phyloP scores from a whole-genome alignment of 2,113 vertebrate genomes.

The Pedetes capensis region DNA sequence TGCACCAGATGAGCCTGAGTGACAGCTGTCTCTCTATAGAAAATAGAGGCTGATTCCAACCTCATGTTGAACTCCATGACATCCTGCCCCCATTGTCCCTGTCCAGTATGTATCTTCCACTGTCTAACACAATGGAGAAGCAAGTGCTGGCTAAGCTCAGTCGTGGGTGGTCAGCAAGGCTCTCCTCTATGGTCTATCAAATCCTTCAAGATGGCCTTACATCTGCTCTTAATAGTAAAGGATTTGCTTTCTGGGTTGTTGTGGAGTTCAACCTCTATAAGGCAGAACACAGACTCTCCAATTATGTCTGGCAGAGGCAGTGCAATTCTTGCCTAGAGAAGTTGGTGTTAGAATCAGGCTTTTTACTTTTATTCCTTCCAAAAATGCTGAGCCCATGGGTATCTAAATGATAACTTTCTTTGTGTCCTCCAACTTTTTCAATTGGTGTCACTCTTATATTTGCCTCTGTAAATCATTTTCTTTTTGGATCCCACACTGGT shows the following conservation, averaged over 20 bases:
- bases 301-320: not conserved
- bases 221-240: not conserved
- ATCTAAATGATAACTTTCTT: not conserved
- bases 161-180: not conserved
- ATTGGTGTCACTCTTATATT: not conserved
- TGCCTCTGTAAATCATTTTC: not conserved
- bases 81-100: not conserved
- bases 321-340: not conserved
- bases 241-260: not conserved
- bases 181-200: not conserved
- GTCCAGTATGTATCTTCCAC: not conserved
- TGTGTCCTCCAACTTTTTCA: not conserved
- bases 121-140: not conserved
- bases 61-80: no score
- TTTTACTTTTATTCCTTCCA: not conserved
- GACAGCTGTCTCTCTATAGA: not conserved
- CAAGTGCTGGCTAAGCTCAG: not conserved
- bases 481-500: not conserved
- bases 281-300: not conserved
- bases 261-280: not conserved
- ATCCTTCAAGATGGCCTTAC: not conserved
- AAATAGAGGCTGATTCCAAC: not conserved
- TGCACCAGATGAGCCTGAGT: not conserved
- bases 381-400: not conserved
- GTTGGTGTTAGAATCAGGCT: not conserved